Evolutionary conservation across 2,888 invertebrate species (phyloP).

Genomic region (Agriopis marginaria): DNA sequence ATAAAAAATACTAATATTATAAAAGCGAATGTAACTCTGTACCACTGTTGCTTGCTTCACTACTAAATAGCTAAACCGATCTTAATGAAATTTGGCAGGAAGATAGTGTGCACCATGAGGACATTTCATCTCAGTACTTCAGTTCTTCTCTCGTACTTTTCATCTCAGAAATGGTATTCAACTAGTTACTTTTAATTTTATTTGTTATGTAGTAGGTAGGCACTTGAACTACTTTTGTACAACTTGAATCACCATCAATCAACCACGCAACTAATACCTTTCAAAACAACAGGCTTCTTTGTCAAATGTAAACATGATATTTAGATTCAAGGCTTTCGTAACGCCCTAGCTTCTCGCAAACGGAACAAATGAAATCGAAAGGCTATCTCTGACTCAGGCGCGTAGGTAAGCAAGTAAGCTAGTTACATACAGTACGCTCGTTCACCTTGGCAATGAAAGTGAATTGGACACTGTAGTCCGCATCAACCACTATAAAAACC

Average conservation of each 20-base stretch:
- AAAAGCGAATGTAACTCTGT: too few species aligned
- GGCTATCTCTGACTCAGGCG: constrained; percentile 79
- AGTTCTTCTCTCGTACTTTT: too few species aligned
- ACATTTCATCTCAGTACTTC: too few species aligned
- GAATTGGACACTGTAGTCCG: constrained; percentile 69
- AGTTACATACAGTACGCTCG: constrained; percentile 57
- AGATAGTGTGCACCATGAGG: too few species aligned
- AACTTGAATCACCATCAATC: constrained; percentile 10
- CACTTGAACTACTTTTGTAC: neutral
- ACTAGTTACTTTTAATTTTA: too few species aligned
- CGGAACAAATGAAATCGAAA: constrained; percentile 81
- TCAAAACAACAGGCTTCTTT: constrained; percentile 24
- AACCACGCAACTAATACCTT: constrained; percentile 8
- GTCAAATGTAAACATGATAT: constrained; percentile 48
- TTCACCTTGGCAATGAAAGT: constrained; percentile 85
- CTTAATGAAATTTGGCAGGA: too few species aligned
- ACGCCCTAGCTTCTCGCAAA: constrained; percentile 62
- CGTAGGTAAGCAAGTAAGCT: constrained; percentile 64
- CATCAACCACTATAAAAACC: constrained; percentile 80
- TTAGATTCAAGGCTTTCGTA: constrained; percentile 63
- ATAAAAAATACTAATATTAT: too few species aligned
- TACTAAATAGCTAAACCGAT: too few species aligned
- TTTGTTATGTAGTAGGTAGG: neutral
- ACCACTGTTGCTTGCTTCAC: too few species aligned
- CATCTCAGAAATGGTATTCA: too few species aligned